Conservation (phyloP, 2,113 vertebrate species). For the Melanerpes formicivorus region DNA sequence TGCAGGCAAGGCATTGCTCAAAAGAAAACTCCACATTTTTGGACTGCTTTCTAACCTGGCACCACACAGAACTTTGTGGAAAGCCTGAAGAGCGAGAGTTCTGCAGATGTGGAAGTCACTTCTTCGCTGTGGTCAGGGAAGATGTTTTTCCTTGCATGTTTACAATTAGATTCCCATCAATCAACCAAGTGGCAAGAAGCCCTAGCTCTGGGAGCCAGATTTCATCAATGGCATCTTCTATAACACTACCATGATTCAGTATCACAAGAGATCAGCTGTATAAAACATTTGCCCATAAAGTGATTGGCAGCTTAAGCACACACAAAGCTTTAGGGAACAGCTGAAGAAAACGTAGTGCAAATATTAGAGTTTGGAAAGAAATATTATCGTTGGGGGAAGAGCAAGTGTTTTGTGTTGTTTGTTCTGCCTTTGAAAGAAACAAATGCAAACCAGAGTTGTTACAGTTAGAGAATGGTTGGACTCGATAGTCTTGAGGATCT, state of each 20-base stretch:
- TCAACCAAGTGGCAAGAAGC: not conserved
- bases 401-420: rapidly evolving
- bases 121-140: not conserved
- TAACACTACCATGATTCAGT: conserved; percentile 24
- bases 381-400: not conserved
- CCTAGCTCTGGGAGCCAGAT: not conserved
- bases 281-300: conserved; percentile 22
- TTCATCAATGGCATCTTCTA: not conserved
- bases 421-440: not conserved
- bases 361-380: not conserved
- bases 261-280: not conserved
- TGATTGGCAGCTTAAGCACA: not conserved
- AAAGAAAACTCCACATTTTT: not conserved
- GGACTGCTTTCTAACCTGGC: not conserved
- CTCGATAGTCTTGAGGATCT: too few species aligned
- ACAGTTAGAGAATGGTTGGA: too few species aligned
- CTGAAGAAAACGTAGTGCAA: not conserved
- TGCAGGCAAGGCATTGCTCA: not conserved
- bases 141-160: not conserved
- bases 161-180: not conserved
- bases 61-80: not conserved
- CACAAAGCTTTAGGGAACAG: conserved; percentile 5
- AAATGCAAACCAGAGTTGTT: not conserved
- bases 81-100: not conserved
- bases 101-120: not conserved